Percentiles rank a stretch among this genome's conserved stretches.
phyloP scores from a whole-genome alignment of 1,140 invertebrate genomes.

The Calycopis cecrops region DNA sequence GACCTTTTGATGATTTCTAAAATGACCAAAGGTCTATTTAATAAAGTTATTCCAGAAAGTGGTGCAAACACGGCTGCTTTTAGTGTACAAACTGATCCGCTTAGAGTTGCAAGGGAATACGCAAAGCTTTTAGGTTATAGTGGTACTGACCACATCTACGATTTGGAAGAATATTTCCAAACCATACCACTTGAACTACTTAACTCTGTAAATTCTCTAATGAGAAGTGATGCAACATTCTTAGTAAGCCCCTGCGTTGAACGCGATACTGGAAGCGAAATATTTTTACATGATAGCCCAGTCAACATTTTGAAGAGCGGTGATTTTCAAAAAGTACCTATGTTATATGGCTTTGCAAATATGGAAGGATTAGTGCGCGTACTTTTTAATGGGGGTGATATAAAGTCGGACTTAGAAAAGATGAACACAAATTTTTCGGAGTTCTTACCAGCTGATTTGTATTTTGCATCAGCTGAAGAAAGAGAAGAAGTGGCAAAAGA shows the following conservation, averaged over 20 bases:
- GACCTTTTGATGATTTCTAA: slow-evolving; percentile 45
- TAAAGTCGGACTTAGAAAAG: slow-evolving; percentile 39
- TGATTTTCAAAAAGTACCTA: slow-evolving; percentile 33
- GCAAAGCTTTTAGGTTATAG: slow-evolving; percentile 26
- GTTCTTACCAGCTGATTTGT: slow-evolving; percentile 45
- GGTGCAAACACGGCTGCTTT: slow-evolving; percentile 29
- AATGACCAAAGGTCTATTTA: slow-evolving; percentile 37
- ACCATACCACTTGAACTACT: slow-evolving; percentile 16
- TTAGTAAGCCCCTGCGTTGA: slow-evolving; percentile 39
- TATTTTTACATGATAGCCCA: slow-evolving; percentile 35
- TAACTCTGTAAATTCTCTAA: slow-evolving; percentile 8
- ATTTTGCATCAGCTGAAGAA: slow-evolving; percentile 34
- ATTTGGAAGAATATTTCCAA: slow-evolving; percentile 36
- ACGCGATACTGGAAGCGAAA: slow-evolving; percentile 23
- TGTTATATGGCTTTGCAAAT: slow-evolving; percentile 39
- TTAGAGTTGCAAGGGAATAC: slow-evolving; percentile 29
- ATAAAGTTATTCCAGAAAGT: slow-evolving; percentile 43
- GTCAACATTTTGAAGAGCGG: slow-evolving; percentile 34
- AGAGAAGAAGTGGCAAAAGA: slow-evolving; percentile 32
- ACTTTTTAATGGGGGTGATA: slow-evolving; percentile 22
- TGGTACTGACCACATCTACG: slow-evolving; percentile 27
- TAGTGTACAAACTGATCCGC: slow-evolving; percentile 33
- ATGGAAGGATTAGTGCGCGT: slow-evolving; percentile 39
- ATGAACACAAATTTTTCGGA: slow-evolving; percentile 51
- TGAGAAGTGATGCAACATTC: slow-evolving; percentile 26